Evolutionary conservation across 2,888 invertebrate species (phyloP).

Genomic region (Mayetiola destructor): DNA sequence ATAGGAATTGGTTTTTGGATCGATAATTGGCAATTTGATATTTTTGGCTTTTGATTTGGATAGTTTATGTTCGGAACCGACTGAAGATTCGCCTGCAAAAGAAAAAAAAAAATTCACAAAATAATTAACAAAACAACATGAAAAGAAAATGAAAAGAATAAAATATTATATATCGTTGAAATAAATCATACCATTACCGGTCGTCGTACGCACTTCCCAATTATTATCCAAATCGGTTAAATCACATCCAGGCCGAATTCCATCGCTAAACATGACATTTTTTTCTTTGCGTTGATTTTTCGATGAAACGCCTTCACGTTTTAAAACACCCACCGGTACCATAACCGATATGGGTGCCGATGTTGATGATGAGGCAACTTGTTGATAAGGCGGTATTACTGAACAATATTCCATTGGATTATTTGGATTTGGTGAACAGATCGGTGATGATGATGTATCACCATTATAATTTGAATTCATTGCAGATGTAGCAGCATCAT

Average conservation of each 20-base stretch:
- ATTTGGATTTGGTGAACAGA: constrained; percentile 54
- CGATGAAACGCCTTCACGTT: constrained; percentile 37
- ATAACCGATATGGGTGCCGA: constrained; percentile 55
- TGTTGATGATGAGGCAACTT: constrained; percentile 39
- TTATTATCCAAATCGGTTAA: constrained; percentile 60
- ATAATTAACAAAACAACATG: too few species aligned
- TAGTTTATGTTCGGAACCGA: neutral
- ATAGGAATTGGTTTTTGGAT: constrained; percentile 28
- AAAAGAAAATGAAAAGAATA: neutral
- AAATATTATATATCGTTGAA: neutral
- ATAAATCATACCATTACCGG: neutral
- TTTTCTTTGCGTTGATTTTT: constrained; percentile 43
- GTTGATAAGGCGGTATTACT: constrained; percentile 62
- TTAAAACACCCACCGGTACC: constrained; percentile 72
- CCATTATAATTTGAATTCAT: neutral
- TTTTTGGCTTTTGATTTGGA: constrained; percentile 15
- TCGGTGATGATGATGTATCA: neutral
- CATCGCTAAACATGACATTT: constrained; percentile 80
- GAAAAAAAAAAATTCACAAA: too few species aligned
- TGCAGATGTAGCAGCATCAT: neutral
- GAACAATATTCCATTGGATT: constrained; percentile 81
- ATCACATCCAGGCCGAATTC: constrained; percentile 76
- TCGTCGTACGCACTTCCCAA: constrained; percentile 37
- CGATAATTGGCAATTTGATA: constrained; percentile 25
- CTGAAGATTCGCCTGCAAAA: neutral